Percentiles rank a stretch among this genome's conserved stretches.
Evolutionary conservation across 2,797 vertebrate genomes (phyloP).

Genomic region (Protosalanx chinensis): DNA sequence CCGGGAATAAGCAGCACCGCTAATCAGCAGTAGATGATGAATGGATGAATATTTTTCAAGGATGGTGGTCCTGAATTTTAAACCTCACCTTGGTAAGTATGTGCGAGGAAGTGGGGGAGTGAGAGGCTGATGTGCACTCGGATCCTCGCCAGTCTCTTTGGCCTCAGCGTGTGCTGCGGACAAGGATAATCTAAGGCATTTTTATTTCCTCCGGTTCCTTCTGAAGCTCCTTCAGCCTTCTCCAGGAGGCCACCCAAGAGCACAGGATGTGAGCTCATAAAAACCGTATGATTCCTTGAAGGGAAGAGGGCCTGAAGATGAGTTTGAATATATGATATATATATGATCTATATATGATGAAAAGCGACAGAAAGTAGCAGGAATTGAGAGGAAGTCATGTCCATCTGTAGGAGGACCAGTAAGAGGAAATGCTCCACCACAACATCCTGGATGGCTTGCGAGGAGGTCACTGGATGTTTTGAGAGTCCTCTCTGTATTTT

Average conservation of each 20-base stretch:
- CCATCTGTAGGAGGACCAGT: conserved; percentile 70
- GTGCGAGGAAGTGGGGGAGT: neutral
- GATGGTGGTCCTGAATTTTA: too few species aligned
- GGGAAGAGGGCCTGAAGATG: conserved; percentile 40
- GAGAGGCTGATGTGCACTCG: neutral
- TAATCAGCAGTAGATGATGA: too few species aligned
- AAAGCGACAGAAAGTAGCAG: conserved; percentile 57
- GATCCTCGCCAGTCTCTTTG: too few species aligned
- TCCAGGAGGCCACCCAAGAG: conserved; percentile 63
- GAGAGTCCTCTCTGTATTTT: conserved; percentile 41
- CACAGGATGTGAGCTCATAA: conserved; percentile 66
- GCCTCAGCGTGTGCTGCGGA: too few species aligned
- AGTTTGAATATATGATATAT: conserved; percentile 30
- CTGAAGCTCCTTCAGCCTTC: conserved; percentile 19
- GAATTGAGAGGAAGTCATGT: conserved; percentile 41
- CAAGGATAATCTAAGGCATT: too few species aligned
- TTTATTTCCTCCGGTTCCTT: conserved; percentile 4
- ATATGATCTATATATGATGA: too few species aligned
- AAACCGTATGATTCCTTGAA: conserved; percentile 47
- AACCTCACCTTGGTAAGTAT: neutral
- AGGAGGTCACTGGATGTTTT: conserved; percentile 65
- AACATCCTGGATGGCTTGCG: conserved; percentile 66
- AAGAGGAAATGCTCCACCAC: conserved; percentile 68
- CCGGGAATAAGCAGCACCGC: too few species aligned
- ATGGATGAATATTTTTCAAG: too few species aligned